A percentile compares a stretch with the other conserved stretches of the same genome.
phyloP scores from a whole-genome alignment of 2,888 invertebrate genomes.

The Sipha maydis region DNA sequence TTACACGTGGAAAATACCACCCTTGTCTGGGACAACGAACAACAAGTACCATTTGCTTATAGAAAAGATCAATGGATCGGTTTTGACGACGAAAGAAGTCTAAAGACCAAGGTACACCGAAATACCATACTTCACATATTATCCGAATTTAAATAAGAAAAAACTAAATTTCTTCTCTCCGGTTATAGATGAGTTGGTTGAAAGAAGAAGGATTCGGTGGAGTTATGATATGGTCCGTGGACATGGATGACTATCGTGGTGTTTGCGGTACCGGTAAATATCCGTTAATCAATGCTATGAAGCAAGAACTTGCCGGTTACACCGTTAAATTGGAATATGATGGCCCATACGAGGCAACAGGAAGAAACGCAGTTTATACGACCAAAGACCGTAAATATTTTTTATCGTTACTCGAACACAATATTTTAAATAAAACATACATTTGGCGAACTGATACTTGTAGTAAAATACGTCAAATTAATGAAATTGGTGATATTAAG shows the following conservation, averaged over 20 bases:
- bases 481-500: too few relatives aligned
- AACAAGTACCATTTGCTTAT: constrained; percentile 95
- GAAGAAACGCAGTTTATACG: constrained; percentile 77
- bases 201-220: constrained; percentile 95
- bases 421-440: too few relatives aligned
- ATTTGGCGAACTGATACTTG: too few relatives aligned
- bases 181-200: constrained; percentile 85
- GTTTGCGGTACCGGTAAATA: constrained; percentile 90
- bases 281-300: constrained; percentile 87
- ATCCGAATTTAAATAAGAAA: neutral
- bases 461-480: too few relatives aligned
- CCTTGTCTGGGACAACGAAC: constrained; percentile 94
- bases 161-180: neutral
- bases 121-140: neutral
- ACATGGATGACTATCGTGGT: constrained; percentile 95
- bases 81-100: constrained; percentile 91
- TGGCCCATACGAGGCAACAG: constrained; percentile 84
- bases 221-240: constrained; percentile 96
- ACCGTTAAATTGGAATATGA: constrained; percentile 84
- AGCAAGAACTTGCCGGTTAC: constrained; percentile 84
- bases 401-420: neutral
- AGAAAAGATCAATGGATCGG: constrained; percentile 92
- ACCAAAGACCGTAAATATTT: constrained; percentile 86
- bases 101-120: constrained; percentile 83
- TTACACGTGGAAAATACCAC: constrained; percentile 90